phyloP scores from a whole-genome alignment of 37 sponge, comb jelly and placozoan species.

The Oopsacas minuta region DNA sequence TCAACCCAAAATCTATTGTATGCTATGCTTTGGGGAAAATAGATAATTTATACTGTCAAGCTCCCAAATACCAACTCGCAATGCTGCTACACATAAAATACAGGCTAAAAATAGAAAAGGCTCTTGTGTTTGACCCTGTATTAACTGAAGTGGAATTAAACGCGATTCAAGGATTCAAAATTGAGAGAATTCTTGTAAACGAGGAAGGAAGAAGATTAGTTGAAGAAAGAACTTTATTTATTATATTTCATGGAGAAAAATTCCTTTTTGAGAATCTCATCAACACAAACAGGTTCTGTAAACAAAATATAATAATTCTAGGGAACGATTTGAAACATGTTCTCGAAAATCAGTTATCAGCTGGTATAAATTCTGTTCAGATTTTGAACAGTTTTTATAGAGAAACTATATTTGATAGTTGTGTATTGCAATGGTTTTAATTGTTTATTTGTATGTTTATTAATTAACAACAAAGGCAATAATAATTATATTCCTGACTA shows the following conservation, averaged over 20 bases:
- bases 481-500: background rate
- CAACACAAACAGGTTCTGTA: background rate
- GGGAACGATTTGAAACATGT: background rate
- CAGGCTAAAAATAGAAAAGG: background rate
- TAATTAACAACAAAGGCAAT: background rate
- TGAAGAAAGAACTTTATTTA: background rate
- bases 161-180: background rate
- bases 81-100: background rate
- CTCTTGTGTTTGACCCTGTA: background rate
- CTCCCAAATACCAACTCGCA: constrained; percentile 1
- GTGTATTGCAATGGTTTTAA: background rate
- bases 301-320: background rate
- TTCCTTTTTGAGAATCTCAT: constrained; percentile 3
- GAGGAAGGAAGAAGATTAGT: background rate
- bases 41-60: constrained; percentile 14
- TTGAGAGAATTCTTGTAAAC: background rate
- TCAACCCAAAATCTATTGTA: background rate
- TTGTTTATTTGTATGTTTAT: background rate
- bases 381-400: background rate
- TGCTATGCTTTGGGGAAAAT: background rate
- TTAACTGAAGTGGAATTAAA: background rate
- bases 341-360: too few species aligned
- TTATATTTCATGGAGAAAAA: background rate
- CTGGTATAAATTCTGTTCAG: background rate
- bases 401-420: background rate